Percentiles rank a stretch among this genome's conserved stretches.
These are phyloP conservation scores for Diceros bicornis DNA, from an alignment of 2,797 vertebrate species.

Conservation along the genomic window DNA sequence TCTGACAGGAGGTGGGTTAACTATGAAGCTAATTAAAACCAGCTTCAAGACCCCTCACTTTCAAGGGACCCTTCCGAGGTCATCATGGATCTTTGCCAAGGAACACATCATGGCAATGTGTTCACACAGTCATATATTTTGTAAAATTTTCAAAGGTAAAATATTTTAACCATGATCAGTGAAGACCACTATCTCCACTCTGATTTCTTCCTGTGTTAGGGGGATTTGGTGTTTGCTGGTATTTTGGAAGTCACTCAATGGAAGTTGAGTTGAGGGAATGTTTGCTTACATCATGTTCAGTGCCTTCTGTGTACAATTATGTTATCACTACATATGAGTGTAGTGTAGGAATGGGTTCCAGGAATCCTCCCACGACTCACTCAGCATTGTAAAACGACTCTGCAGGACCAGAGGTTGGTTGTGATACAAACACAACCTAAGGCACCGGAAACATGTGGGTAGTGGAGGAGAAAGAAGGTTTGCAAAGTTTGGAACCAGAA, in stretches of 20 bases:
- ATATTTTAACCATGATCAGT: background rate
- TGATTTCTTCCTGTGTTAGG: background rate
- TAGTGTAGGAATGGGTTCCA: background rate
- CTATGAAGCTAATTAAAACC: background rate
- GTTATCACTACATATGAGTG: background rate
- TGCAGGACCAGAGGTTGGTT: background rate
- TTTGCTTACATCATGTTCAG: background rate
- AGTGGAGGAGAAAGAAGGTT: background rate
- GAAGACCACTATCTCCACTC: background rate
- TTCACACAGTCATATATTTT: background rate
- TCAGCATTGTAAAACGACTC: background rate
- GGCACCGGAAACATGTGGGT: background rate
- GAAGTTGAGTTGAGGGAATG: background rate
- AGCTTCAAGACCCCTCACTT: background rate
- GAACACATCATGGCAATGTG: background rate
- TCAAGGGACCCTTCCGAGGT: background rate
- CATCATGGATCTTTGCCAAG: background rate
- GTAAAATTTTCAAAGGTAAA: background rate
- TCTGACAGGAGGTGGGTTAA: background rate
- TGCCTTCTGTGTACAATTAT: background rate
- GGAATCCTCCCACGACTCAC: background rate
- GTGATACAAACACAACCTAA: background rate
- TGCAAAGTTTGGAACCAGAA: background rate
- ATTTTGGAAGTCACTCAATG: background rate
- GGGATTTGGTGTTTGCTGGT: background rate